Conservation (phyloP, 1,140 invertebrate species). For the Myzus persicae region DNA sequence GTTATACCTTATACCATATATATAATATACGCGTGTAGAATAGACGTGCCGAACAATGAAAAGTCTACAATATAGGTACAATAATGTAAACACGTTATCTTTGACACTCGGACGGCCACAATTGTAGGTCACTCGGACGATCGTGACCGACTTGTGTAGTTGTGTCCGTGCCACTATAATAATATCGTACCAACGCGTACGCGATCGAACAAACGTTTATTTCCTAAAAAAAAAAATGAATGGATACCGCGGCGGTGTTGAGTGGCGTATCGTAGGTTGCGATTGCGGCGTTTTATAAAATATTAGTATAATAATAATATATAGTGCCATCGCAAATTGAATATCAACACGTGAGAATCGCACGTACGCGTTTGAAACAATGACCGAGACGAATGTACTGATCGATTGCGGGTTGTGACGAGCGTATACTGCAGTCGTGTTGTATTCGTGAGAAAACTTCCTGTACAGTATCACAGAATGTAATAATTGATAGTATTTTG, state of each 20-base stretch:
- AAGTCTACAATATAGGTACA: neutral
- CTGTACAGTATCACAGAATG: neutral
- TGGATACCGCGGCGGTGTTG: neutral
- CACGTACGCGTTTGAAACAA: constrained; percentile 55
- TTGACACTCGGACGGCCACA: constrained; percentile 9
- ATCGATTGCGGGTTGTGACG: neutral
- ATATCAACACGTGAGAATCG: constrained; percentile 42
- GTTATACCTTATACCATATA: neutral
- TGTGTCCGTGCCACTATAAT: constrained; percentile 28
- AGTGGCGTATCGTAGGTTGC: neutral
- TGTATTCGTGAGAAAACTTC: constrained; percentile 21
- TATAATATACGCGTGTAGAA: neutral
- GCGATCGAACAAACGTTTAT: constrained; percentile 33
- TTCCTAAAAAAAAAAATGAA: neutral
- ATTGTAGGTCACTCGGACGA: constrained; percentile 55
- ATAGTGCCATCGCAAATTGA: constrained; percentile 17
- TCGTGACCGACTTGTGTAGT: constrained; percentile 56
- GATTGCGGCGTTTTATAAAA: neutral
- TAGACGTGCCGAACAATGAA: constrained; percentile 17
- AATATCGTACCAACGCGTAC: neutral
- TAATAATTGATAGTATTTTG: neutral
- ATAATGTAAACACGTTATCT: constrained; percentile 48
- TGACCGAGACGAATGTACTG: constrained; percentile 17
- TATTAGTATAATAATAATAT: neutral
- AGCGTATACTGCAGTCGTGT: neutral